Base-by-base conservation (phyloP, 1,140 invertebrate species). In the Teleogryllus occipitalis region DNA sequence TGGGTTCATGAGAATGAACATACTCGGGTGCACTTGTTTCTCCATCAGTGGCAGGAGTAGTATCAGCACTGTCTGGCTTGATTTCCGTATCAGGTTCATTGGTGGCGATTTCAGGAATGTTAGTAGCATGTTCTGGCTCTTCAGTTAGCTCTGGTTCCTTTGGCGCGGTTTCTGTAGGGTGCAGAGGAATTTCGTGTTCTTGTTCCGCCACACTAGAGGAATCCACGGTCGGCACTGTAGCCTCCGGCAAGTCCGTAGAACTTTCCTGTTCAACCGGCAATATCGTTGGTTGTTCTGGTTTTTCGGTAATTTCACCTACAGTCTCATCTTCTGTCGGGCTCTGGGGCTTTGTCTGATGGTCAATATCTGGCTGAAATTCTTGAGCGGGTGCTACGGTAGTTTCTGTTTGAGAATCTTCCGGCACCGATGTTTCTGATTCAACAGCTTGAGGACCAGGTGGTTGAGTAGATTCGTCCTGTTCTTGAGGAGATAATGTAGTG, bases 181-280 rank as follows among this genome's bases (percentile, higher is more conserved):
- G 27, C 27, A 39, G 27, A 39, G 27, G 27, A 39, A 39, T 39
- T 39, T 39, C 27, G 27, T 39, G 12, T 76, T 76, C 75, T 47
- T 77, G 76, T n/a, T n/a, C 76, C 7, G 7, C 76, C 47, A 47
- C 6, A 48, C 8, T 39, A 47, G n/a, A 6, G 12, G 12, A 27
- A 7, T 47, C 47, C 12, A 76, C 75, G 15, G 10, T n/a, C 39
- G 75, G 46, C 8, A 46, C 22, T 27, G 8, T n/a, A n/a, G 39
- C 75, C 7, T 76, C n/a, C 15, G 39, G 8, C 14, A 10, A 14
- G 18, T 76, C 75, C 8, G 27, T 47, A 47, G 18, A 39, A 21
- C 46, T 14, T 77, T 77, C 76, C 47, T 77, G 76, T 77, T 77
- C 76, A 18, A 22, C 27, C 8, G 75, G 7, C 21, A 10, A 46